phyloP scores from a whole-genome alignment of 1,140 invertebrate genomes.

The Aphidius gifuensis region DNA sequence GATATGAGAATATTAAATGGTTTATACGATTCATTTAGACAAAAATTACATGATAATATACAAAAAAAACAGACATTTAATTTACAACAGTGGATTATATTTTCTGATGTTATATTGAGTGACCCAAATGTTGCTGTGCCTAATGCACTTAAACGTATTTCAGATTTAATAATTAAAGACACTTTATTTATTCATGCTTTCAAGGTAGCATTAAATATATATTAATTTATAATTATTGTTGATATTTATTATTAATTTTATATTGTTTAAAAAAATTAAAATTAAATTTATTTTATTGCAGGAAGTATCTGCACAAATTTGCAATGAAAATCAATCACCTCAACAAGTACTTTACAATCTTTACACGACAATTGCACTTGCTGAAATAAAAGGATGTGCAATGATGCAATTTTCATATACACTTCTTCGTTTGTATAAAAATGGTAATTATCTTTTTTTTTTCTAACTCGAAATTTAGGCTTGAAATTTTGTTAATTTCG shows the following conservation, averaged over 20 bases:
- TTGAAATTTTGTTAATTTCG: constrained; percentile 5
- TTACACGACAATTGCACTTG: constrained; percentile 73
- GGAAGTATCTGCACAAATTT: constrained; percentile 65
- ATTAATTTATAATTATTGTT: background rate
- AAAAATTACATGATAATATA: constrained; percentile 49
- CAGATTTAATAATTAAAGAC: constrained; percentile 58
- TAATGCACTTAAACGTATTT: constrained; percentile 52
- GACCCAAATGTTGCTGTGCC: constrained; percentile 57
- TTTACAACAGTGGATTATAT: constrained; percentile 58
- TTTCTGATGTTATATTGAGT: constrained; percentile 61
- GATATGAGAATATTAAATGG: constrained; percentile 59
- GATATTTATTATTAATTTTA: background rate
- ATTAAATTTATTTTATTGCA: constrained; percentile 43
- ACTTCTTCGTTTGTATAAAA: constrained; percentile 70
- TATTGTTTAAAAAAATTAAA: background rate
- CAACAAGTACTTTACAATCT: constrained; percentile 79
- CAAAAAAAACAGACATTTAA: constrained; percentile 40
- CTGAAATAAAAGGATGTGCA: constrained; percentile 79
- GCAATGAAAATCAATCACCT: constrained; percentile 69
- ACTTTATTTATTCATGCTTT: constrained; percentile 62
- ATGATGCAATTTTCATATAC: constrained; percentile 88
- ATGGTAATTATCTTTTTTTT: constrained; percentile 61
- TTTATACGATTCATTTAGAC: constrained; percentile 60
- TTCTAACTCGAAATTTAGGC: too few species aligned
- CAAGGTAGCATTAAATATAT: constrained; percentile 54